phyloP scores from a whole-genome alignment of 2,113 vertebrate genomes.

The Psilopogon haemacephalus region DNA sequence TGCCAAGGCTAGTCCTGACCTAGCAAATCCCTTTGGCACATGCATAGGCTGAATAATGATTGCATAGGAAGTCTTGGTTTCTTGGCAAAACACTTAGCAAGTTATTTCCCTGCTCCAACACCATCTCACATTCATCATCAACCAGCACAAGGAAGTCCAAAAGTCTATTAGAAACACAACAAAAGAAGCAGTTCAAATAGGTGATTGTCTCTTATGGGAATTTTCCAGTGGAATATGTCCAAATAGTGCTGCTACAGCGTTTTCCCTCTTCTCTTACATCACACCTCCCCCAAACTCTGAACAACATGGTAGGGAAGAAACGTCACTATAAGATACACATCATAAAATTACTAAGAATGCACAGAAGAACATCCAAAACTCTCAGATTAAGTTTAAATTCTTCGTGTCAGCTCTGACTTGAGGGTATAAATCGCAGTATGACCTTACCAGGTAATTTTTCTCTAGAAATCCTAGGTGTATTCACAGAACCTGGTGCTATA shows the following conservation, averaged over 20 bases:
- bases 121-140: background rate
- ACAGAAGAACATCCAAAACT: background rate
- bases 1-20: background rate
- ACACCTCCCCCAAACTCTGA: background rate
- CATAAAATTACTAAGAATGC: background rate
- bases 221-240: background rate
- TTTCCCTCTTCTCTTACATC: background rate
- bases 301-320: background rate
- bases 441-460: conserved; percentile 5
- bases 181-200: background rate
- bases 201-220: background rate
- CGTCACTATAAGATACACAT: background rate
- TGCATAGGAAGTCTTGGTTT: background rate
- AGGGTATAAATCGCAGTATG: background rate
- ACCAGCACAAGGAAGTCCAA: background rate
- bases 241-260: background rate
- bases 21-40: background rate
- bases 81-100: background rate
- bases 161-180: background rate
- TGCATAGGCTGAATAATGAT: background rate
- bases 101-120: background rate
- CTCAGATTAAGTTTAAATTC: background rate
- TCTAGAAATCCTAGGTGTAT: background rate
- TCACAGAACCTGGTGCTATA: background rate
- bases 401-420: background rate